Evolutionary conservation across 2,888 invertebrate species (phyloP).

Genomic region (Cordilura impudica): DNA sequence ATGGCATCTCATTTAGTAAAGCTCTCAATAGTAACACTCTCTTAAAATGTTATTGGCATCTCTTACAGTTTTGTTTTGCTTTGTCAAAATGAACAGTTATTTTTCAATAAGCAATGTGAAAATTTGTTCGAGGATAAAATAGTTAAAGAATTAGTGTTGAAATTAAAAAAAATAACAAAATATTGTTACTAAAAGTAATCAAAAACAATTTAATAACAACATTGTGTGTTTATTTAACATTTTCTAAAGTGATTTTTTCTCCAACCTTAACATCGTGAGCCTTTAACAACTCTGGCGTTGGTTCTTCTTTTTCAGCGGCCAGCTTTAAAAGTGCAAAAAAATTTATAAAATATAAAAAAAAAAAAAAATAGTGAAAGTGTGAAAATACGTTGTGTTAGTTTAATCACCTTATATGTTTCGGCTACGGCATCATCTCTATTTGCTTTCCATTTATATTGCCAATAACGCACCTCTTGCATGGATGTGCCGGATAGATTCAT

Average conservation of each 20-base stretch:
- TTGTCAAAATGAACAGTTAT: background rate
- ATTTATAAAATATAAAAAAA: background rate
- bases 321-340: conserved; percentile 21
- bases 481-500: conserved; percentile 81
- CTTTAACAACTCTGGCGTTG: conserved; percentile 67
- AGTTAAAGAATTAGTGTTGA: too few relatives aligned
- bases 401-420: conserved; percentile 70
- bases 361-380: background rate
- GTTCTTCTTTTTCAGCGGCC: conserved; percentile 62
- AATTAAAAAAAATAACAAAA: background rate
- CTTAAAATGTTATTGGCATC: too few relatives aligned
- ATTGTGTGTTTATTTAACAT: conserved; percentile 67
- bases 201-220: background rate
- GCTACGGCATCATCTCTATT: conserved; percentile 74
- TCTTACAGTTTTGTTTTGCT: too few relatives aligned
- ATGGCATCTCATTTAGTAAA: too few relatives aligned
- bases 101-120: background rate
- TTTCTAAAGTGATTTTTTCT: conserved; percentile 69
- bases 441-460: conserved; percentile 80
- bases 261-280: conserved; percentile 71
- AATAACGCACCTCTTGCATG: conserved; percentile 83
- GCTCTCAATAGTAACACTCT: too few relatives aligned
- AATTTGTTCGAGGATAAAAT: background rate
- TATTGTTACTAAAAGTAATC: too few relatives aligned
- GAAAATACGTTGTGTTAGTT: background rate